These are phyloP conservation scores for Pipistrellus pipistrellus DNA, from an alignment of 2,797 vertebrate genomes.

Conservation along the genomic window DNA sequence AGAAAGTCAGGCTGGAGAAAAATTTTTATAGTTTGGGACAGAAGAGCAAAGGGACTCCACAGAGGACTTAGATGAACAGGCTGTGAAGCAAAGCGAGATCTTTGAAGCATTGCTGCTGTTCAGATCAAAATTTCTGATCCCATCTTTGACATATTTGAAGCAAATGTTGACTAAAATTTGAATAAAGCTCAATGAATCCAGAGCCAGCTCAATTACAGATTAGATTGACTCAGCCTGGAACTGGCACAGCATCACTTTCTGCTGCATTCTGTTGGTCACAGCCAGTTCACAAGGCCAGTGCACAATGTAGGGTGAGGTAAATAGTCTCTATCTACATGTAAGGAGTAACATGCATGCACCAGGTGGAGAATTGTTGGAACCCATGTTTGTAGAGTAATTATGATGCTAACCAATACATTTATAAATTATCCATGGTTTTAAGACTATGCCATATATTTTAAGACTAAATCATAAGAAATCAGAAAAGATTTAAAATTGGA, in stretches of 20 bases:
- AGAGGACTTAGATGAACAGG: background rate
- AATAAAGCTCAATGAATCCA: background rate
- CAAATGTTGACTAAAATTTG: background rate
- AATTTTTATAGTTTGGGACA: background rate
- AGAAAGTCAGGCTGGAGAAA: background rate
- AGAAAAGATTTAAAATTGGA: conserved; percentile 23
- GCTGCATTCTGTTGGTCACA: background rate
- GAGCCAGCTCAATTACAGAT: background rate
- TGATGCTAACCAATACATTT: background rate
- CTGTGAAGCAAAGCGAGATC: background rate
- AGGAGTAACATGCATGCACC: background rate
- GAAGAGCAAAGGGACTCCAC: background rate
- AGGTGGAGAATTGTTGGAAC: background rate
- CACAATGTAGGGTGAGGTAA: background rate
- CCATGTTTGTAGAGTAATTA: conserved; percentile 1
- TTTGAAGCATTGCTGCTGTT: conserved; percentile 15
- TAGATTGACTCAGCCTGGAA: background rate
- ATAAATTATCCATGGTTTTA: background rate
- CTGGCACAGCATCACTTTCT: background rate
- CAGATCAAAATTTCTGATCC: background rate
- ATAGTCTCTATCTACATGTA: background rate
- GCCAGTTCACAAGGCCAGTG: background rate
- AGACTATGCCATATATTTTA: background rate
- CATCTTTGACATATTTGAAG: background rate
- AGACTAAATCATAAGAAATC: background rate